A percentile compares a stretch with the other conserved stretches of the same genome.
These are phyloP conservation scores for Sylvietta virens DNA, from an alignment of 2,113 vertebrate genomes.

Conservation along the genomic window DNA sequence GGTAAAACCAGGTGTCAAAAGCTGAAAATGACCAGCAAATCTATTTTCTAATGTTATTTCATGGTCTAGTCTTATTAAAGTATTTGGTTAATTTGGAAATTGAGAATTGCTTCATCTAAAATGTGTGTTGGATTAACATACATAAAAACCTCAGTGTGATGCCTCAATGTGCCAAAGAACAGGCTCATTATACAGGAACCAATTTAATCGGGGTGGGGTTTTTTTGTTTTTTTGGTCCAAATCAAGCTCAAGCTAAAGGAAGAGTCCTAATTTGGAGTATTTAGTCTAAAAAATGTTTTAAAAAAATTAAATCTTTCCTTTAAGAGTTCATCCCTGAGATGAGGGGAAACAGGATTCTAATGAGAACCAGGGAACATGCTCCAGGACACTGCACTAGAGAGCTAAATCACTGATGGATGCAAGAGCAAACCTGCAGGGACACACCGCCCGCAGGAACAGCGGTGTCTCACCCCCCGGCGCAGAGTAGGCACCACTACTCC, in stretches of 20 bases:
- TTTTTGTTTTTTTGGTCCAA: not conserved
- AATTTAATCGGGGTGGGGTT: not conserved
- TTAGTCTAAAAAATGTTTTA: not conserved
- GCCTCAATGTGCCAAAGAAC: not conserved
- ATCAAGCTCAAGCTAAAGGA: not conserved
- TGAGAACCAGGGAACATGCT: not conserved
- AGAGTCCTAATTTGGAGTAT: not conserved
- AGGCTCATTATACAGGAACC: not conserved
- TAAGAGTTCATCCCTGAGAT: not conserved
- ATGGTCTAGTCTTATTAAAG: not conserved
- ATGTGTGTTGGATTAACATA: not conserved
- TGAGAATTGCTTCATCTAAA: constrained; percentile 9
- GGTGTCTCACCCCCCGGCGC: not conserved
- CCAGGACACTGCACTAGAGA: not conserved
- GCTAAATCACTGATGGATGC: not conserved
- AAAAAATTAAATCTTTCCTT: not conserved
- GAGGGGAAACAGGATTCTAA: not conserved
- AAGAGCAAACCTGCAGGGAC: not conserved
- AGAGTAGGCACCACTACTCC: not conserved
- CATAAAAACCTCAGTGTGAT: not conserved
- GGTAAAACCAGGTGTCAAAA: constrained; percentile 45
- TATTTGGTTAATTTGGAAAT: constrained; percentile 34
- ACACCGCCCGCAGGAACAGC: not conserved
- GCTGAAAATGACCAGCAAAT: constrained; percentile 24
- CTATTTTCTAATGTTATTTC: constrained; percentile 45